Conservation (phyloP, 2,113 vertebrate species). For the Peromyscus polionotus region DNA sequence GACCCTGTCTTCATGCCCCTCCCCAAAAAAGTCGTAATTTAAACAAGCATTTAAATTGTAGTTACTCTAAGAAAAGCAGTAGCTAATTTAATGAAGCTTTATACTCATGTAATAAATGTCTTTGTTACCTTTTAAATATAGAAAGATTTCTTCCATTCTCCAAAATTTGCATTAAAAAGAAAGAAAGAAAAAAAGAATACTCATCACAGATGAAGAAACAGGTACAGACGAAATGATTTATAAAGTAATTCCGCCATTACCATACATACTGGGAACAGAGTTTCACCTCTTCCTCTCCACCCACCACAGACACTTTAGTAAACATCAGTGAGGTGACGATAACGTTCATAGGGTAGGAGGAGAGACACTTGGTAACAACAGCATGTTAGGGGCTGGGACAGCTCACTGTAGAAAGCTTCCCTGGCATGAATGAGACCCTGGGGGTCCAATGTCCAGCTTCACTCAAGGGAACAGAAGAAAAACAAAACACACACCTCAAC, state of each 20-base stretch:
- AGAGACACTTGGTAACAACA: neutral
- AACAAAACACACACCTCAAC: neutral
- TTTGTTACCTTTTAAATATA: slow-evolving; percentile 41
- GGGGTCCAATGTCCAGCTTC: neutral
- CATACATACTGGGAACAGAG: slow-evolving; percentile 34
- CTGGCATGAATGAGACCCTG: neutral
- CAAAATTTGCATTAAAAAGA: neutral
- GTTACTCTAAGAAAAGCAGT: slow-evolving; percentile 37
- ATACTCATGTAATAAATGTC: slow-evolving; percentile 27
- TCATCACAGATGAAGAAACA: slow-evolving; percentile 13
- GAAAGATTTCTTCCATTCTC: slow-evolving; percentile 29
- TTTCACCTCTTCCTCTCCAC: neutral
- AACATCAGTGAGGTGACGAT: slow-evolving; percentile 6
- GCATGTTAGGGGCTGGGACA: neutral
- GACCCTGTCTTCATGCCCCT: neutral
- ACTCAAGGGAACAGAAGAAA: neutral
- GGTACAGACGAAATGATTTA: slow-evolving; percentile 34
- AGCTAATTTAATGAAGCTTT: neutral
- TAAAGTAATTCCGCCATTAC: neutral
- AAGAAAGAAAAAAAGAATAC: neutral
- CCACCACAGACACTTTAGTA: neutral
- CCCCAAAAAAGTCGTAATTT: neutral
- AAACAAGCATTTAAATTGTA: slow-evolving; percentile 26
- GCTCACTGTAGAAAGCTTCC: neutral
- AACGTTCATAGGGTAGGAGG: slow-evolving; percentile 10